A percentile compares a stretch with the other conserved stretches of the same genome.
phyloP scores from a whole-genome alignment of 2,113 vertebrate genomes.

The Pica pica region DNA sequence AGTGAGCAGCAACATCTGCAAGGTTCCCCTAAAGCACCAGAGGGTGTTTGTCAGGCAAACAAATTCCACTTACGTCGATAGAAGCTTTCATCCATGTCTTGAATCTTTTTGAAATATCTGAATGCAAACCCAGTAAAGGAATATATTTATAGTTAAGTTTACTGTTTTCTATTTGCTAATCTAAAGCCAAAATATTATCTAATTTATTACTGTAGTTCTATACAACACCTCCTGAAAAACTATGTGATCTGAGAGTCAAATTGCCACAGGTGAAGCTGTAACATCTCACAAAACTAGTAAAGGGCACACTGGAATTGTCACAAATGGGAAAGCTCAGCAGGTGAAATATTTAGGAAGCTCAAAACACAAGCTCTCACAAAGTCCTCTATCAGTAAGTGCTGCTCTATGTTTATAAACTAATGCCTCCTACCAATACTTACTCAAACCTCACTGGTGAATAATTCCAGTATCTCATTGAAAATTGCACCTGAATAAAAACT shows the following conservation, averaged over 20 bases:
- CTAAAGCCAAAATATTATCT: neutral
- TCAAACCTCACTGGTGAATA: neutral
- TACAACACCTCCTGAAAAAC: neutral
- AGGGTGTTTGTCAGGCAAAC: neutral
- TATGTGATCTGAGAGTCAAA: neutral
- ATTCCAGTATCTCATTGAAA: neutral
- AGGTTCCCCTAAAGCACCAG: neutral
- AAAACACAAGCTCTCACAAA: neutral
- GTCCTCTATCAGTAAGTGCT: neutral
- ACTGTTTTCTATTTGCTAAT: neutral
- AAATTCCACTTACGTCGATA: conserved; percentile 85
- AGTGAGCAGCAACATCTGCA: neutral
- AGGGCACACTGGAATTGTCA: neutral
- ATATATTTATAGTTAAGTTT: neutral
- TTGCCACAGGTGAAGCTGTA: neutral
- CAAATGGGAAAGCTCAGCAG: neutral
- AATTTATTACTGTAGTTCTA: neutral
- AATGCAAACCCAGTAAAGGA: conserved; percentile 63
- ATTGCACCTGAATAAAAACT: neutral
- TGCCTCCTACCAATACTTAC: neutral
- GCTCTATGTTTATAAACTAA: neutral
- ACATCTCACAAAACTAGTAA: neutral
- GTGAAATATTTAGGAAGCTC: neutral
- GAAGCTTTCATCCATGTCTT: conserved; percentile 92
- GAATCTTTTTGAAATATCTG: conserved; percentile 96